Percentiles rank a stretch among this genome's conserved stretches.
These are phyloP conservation scores for Holocentrus rufus DNA, from an alignment of 2,797 vertebrate species.

Conservation along the genomic window DNA sequence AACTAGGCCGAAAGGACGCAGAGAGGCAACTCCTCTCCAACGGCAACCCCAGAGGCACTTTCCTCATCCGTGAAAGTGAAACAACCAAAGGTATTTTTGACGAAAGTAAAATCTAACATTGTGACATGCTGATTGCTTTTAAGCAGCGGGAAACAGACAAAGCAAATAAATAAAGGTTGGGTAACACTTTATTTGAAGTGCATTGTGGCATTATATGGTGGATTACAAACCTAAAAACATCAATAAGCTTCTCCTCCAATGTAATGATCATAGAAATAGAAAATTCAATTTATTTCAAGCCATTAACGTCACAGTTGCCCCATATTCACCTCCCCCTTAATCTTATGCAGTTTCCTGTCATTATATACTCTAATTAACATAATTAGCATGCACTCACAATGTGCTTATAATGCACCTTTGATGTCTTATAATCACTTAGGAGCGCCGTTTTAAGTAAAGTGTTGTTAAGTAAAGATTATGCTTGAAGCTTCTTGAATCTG, in stretches of 20 bases:
- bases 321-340: slow-evolving; percentile 24
- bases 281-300: slow-evolving; percentile 1
- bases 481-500: neutral
- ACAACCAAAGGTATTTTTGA: slow-evolving; percentile 95
- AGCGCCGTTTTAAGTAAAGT: neutral
- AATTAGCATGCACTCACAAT: neutral
- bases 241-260: neutral
- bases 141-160: slow-evolving; percentile 6
- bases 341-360: slow-evolving; percentile 11
- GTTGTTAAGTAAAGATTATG: neutral
- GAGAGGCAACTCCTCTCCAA: slow-evolving; percentile 97
- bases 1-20: slow-evolving; percentile 97
- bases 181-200: neutral
- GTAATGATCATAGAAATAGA: neutral
- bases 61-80: slow-evolving; percentile 99
- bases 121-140: slow-evolving; percentile 28
- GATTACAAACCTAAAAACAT: slow-evolving; percentile 4
- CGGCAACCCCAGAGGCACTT: slow-evolving; percentile 97
- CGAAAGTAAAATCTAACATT: neutral
- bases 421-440: neutral
- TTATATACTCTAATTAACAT: slow-evolving; percentile 10
- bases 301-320: slow-evolving; percentile 14
- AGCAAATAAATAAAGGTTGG: slow-evolving; percentile 22
- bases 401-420: neutral
- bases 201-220: neutral